Conservation (phyloP, 2,113 vertebrate genomes). For the Calyptomena viridis region DNA sequence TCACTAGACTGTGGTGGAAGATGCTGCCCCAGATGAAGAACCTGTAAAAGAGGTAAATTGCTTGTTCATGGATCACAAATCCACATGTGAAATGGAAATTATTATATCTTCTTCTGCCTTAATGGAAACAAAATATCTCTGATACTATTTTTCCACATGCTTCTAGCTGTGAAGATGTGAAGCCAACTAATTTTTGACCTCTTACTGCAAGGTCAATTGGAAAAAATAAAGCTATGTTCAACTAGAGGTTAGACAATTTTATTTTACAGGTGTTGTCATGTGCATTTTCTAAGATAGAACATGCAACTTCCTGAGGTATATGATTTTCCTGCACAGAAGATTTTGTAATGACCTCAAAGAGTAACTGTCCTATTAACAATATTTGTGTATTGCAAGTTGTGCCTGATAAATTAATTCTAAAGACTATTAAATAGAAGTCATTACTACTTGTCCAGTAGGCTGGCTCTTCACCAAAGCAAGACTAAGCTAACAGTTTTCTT, state of each 20-base stretch:
- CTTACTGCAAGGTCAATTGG: neutral
- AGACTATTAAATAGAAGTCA: neutral
- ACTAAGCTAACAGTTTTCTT: neutral
- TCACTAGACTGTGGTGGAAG: constrained; percentile 67
- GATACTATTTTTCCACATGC: neutral
- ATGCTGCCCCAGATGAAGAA: constrained; percentile 47
- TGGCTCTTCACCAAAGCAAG: neutral
- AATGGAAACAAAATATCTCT: neutral
- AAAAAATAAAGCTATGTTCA: neutral
- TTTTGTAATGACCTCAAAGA: neutral
- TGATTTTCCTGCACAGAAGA: neutral
- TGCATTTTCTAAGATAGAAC: neutral
- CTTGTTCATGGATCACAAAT: neutral
- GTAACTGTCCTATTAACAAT: neutral
- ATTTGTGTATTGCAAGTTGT: neutral
- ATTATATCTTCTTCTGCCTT: neutral
- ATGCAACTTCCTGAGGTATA: accelerated
- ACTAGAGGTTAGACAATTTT: neutral
- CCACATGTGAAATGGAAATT: too few relatives aligned
- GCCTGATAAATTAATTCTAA: neutral
- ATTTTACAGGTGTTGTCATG: neutral
- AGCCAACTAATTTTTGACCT: neutral
- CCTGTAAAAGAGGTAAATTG: constrained; percentile 51
- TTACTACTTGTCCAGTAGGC: neutral
- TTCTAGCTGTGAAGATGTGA: neutral